phyloP scores from a whole-genome alignment of 2,113 vertebrate species.

The Oophaga pumilio region DNA sequence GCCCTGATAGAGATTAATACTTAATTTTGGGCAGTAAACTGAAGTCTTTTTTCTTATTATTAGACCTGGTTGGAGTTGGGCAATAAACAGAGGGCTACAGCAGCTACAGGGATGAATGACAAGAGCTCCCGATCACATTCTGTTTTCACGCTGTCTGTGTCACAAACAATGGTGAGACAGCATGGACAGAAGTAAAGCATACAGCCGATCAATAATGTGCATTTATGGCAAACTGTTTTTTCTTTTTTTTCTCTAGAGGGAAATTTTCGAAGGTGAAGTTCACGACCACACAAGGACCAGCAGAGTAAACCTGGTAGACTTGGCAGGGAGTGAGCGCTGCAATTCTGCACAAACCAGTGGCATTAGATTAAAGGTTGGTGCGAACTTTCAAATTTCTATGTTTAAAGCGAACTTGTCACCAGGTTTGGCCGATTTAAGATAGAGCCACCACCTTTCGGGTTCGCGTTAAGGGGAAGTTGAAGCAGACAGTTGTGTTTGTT shows the following conservation, averaged over 20 bases:
- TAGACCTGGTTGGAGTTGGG: slow-evolving; percentile 91
- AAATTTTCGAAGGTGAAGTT: slow-evolving; percentile 83
- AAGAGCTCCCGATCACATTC: slow-evolving; percentile 96
- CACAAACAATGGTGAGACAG: slow-evolving; percentile 72
- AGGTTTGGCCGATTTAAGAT: too few relatives aligned
- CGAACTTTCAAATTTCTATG: too few relatives aligned
- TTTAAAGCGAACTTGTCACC: too few relatives aligned
- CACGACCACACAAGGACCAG: slow-evolving; percentile 87
- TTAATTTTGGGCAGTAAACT: too few relatives aligned
- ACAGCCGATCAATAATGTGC: neutral
- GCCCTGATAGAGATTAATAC: too few relatives aligned
- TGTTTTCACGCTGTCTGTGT: slow-evolving; percentile 89
- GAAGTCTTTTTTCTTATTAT: neutral
- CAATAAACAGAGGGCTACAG: slow-evolving; percentile 92
- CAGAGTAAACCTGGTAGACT: slow-evolving; percentile 87
- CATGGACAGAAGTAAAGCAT: neutral
- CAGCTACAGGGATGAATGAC: slow-evolving; percentile 95
- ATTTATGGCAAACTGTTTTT: neutral
- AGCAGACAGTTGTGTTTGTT: too few relatives aligned
- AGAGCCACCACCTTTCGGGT: too few relatives aligned
- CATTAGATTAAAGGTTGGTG: slow-evolving; percentile 83
- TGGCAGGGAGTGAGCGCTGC: slow-evolving; percentile 91
- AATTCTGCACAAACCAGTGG: slow-evolving; percentile 79
- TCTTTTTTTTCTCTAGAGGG: slow-evolving; percentile 71
- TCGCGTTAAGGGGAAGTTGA: too few relatives aligned